Percentiles rank a stretch among this genome's conserved stretches.
Conservation (phyloP, 2,888 invertebrate species). For the Sicus ferrugineus region DNA sequence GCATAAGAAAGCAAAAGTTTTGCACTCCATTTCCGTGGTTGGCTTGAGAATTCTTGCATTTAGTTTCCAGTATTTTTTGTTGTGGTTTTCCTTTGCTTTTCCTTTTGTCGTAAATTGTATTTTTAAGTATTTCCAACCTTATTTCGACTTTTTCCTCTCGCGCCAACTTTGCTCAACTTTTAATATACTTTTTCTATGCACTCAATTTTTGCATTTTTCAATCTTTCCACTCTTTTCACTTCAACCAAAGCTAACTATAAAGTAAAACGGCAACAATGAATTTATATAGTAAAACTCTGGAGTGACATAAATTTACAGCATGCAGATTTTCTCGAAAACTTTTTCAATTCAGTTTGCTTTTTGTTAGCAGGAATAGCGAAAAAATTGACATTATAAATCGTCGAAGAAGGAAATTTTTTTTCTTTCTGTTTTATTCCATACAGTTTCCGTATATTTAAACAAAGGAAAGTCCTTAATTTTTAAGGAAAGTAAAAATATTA, state of each 20-base stretch:
- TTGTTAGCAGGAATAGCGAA: not conserved
- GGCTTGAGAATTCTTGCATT: conserved; percentile 15
- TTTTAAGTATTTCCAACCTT: not conserved
- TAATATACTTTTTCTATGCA: not conserved
- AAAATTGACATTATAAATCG: too few relatives aligned
- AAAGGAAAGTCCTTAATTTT: too few relatives aligned
- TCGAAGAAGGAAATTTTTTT: too few relatives aligned
- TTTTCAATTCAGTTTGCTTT: conserved; percentile 1
- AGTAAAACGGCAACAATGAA: too few relatives aligned
- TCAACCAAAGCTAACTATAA: not conserved
- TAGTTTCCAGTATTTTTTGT: not conserved
- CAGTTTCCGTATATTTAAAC: too few relatives aligned
- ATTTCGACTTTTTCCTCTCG: not conserved
- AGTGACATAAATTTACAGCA: not conserved
- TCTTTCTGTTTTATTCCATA: too few relatives aligned
- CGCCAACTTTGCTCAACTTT: not conserved
- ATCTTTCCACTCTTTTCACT: not conserved
- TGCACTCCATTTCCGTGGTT: conserved; percentile 5
- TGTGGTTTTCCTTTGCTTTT: not conserved
- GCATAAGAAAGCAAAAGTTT: conserved; percentile 20
- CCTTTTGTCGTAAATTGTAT: not conserved
- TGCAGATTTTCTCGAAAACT: not conserved
- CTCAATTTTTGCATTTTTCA: too few relatives aligned
- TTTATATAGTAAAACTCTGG: not conserved
- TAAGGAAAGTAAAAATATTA: too few relatives aligned